Evolutionary conservation across 2,113 vertebrate genomes (phyloP), one percentile per base, ranked within the genome.

Genomic region (Rostratula benghalensis): DNA sequence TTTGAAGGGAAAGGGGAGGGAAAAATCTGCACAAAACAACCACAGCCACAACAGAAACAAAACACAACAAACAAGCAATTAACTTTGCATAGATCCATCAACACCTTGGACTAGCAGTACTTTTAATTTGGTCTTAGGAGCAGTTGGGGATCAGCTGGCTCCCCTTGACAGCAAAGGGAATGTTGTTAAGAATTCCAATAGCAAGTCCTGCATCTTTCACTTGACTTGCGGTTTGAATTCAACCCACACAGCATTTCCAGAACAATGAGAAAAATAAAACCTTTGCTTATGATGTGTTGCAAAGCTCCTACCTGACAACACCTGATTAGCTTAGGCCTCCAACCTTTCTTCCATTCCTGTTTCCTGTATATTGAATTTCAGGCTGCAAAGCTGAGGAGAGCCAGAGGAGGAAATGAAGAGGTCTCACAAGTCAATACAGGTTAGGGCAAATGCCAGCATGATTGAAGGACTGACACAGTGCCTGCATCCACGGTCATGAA

Each of bases 341-440:
- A 81, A 95, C 86, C 13, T 81, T 79, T 76, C 84, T 81, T 88
- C 18, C 37, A 53, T 90, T 89, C 57, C 60, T 75, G 4, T 87
- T 86, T 94, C 88, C 87, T 3, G 0, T 74, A n/a, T 74, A 94
- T 83, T 94, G 93, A 92, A 95, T 94, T 97, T 93, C 94, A 79
- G 82, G 23, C 6, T 43, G 43, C 0, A 1, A 89, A 69, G 71
- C 41, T 35, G 73, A 91, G 51, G 28, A 63, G 86, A 95, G 57
- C 54, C 48, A 63, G 60, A 87, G 69, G 68, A 94, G 91, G 95
- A 95, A 96, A 94, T 89, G 41, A 90, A 87, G 71, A 87, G 84
- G 61, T 93, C 71, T 91, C 83, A 37, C 35, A 51, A 84, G 95
- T 91, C 94, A 91, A 8, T 54, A 82, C 46, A 65, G 81, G 83